Evolutionary conservation across 2,888 invertebrate species (phyloP).

Genomic region (Volucella bombylans): DNA sequence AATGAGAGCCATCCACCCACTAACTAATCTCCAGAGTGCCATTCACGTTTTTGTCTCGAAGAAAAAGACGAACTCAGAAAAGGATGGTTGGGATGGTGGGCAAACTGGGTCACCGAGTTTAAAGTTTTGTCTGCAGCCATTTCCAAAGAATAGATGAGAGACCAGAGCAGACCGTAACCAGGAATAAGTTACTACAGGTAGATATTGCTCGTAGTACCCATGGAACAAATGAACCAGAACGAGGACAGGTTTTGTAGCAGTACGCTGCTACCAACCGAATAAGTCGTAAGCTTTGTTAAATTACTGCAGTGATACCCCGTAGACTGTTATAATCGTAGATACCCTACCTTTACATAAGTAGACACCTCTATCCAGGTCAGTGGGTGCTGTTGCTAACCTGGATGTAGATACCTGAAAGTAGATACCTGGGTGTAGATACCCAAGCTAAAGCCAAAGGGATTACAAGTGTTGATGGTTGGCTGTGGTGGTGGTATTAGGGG

Average conservation of each 20-base stretch:
- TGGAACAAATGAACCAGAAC: slow-evolving; percentile 27
- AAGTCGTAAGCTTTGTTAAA: slow-evolving; percentile 63
- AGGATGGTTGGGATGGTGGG: not conserved
- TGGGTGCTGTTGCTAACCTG: slow-evolving; percentile 10
- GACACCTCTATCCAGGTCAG: slow-evolving; percentile 38
- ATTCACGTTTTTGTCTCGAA: not conserved
- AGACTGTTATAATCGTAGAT: too few species aligned
- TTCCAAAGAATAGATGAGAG: slow-evolving; percentile 27
- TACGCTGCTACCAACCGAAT: not conserved
- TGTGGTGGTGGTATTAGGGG: too few species aligned
- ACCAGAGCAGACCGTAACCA: slow-evolving; percentile 9
- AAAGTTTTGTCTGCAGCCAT: slow-evolving; percentile 39
- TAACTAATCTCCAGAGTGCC: not conserved
- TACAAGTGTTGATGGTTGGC: slow-evolving; percentile 25
- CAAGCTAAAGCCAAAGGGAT: slow-evolving; percentile 22
- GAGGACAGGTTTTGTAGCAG: slow-evolving; percentile 5
- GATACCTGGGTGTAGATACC: too few species aligned
- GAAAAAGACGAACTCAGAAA: not conserved
- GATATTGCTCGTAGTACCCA: not conserved
- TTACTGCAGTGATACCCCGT: slow-evolving; percentile 57
- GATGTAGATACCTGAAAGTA: not conserved
- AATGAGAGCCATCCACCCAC: not conserved
- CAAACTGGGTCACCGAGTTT: slow-evolving; percentile 33
- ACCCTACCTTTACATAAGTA: slow-evolving; percentile 24
- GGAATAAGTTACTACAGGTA: slow-evolving; percentile 20